Evolutionary conservation across 2,113 vertebrate species (phyloP).

Genomic region (Gambusia affinis): DNA sequence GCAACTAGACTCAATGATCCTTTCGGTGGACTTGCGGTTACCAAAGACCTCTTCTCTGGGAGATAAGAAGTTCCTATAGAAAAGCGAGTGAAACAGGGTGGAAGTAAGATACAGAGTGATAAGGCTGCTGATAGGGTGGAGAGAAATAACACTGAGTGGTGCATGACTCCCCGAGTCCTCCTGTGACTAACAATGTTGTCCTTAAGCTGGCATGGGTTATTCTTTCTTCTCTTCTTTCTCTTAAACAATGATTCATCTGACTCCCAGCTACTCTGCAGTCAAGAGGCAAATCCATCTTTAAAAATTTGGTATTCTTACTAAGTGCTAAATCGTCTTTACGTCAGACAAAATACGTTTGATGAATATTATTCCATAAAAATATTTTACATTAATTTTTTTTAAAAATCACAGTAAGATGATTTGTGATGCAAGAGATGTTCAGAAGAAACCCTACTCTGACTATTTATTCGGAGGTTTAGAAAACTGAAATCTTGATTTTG

Average conservation of each 20-base stretch:
- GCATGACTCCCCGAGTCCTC: slow-evolving; percentile 42
- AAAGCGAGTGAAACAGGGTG: slow-evolving; percentile 37
- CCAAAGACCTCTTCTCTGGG: slow-evolving; percentile 45
- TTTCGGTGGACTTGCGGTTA: slow-evolving; percentile 49
- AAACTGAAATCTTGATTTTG: slow-evolving; percentile 23
- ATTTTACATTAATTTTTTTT: too few relatives aligned
- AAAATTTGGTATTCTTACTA: background rate
- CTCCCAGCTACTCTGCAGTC: slow-evolving; percentile 3
- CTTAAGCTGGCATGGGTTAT: slow-evolving; percentile 52
- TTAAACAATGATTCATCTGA: slow-evolving; percentile 11
- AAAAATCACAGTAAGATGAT: slow-evolving; percentile 21
- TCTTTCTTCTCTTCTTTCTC: slow-evolving; percentile 21
- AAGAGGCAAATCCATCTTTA: background rate
- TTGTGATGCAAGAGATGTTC: slow-evolving; percentile 14
- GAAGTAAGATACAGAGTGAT: slow-evolving; percentile 60
- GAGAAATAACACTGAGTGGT: slow-evolving; percentile 50
- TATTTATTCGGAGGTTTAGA: slow-evolving; percentile 15
- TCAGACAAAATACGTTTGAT: background rate
- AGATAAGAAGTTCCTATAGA: slow-evolving; percentile 54
- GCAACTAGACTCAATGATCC: slow-evolving; percentile 52
- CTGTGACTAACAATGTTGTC: slow-evolving; percentile 73
- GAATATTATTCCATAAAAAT: too few relatives aligned
- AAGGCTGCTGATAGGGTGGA: slow-evolving; percentile 48
- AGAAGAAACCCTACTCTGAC: slow-evolving; percentile 25
- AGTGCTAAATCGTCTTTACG: background rate